Evolutionary conservation across 2,797 vertebrate species (phyloP).

Genomic region (Protonibea diacanthus): DNA sequence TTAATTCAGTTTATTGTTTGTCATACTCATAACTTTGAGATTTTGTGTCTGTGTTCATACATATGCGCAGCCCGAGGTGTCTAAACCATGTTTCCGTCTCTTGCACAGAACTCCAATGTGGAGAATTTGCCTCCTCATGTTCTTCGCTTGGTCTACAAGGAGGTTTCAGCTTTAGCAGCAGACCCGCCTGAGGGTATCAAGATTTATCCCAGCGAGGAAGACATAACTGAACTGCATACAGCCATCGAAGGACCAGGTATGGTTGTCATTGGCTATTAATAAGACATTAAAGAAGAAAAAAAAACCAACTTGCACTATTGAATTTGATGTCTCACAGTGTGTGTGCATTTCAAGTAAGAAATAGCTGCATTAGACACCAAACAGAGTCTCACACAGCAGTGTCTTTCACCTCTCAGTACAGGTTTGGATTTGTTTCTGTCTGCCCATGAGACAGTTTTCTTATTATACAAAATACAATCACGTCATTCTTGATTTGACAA

Average conservation of each 20-base stretch:
- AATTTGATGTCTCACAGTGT: not conserved
- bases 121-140: slow-evolving; percentile 96
- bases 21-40: not conserved
- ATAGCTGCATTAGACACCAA: not conserved
- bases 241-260: slow-evolving; percentile 95
- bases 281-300: not conserved
- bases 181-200: slow-evolving; percentile 96
- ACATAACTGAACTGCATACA: slow-evolving; percentile 94
- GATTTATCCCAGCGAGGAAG: slow-evolving; percentile 95
- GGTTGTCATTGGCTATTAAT: not conserved
- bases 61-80: not conserved
- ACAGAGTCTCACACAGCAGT: not conserved
- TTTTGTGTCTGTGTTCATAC: not conserved
- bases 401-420: not conserved
- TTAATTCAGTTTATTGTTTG: too few species aligned
- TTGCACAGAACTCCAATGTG: slow-evolving; percentile 93
- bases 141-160: slow-evolving; percentile 96
- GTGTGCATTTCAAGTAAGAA: not conserved
- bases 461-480: too few species aligned
- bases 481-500: not conserved
- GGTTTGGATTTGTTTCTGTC: not conserved
- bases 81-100: slow-evolving; percentile 10
- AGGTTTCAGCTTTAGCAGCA: slow-evolving; percentile 92
- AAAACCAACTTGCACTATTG: not conserved
- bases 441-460: not conserved